Evolutionary conservation across 2,797 vertebrate genomes (phyloP), one percentile per base, ranked within the genome.

Genomic region (Serranus cabrilla): DNA sequence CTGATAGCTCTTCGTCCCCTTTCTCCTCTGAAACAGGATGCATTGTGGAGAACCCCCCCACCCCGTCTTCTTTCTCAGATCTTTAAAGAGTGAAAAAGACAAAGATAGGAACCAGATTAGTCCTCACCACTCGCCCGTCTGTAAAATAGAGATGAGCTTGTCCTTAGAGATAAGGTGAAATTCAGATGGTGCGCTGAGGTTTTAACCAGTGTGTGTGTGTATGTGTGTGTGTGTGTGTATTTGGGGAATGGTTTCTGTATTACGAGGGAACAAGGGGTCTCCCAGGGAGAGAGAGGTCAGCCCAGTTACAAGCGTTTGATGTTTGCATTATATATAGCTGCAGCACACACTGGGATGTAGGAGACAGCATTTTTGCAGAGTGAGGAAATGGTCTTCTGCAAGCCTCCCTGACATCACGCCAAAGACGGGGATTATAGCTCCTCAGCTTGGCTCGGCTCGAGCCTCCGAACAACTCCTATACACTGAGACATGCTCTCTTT

Each of bases 331-430:
- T 86, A 89, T 90, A 91, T 80, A 85, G 79, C 81, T 64, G 74
- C 57, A 0, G 71, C 78, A 58, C 66, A 76, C 80, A 70, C 68
- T 5, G 80, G 78, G 83, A 84, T 90, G 81, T 81, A 56, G 86
- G 62, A 91, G 84, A 78, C 78, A 21, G 80, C 90, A 92, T 95
- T 91, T 92, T 94, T 93, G 78, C 64, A 72, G 81, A 43, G 82
- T 93, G 93, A 95, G 84, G 82, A 90, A 89, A 93, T 70, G 76
- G 78, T 84, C 78, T 91, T 87, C 66, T 84, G 78, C 73, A 86
- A 82, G 83, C 81, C 78, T 87, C 78, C 72, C 82, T 93, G 90
- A 92, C 89, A 83, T 84, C n/a, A 46, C 3, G 87, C 91, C 93
- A 92, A 80, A 87, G 75, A 82, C 7, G 3, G 49, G 89, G 87